These are phyloP conservation scores for Acipenser oxyrinchus DNA, from an alignment of 2,797 vertebrate genomes.

Conservation along the genomic window DNA sequence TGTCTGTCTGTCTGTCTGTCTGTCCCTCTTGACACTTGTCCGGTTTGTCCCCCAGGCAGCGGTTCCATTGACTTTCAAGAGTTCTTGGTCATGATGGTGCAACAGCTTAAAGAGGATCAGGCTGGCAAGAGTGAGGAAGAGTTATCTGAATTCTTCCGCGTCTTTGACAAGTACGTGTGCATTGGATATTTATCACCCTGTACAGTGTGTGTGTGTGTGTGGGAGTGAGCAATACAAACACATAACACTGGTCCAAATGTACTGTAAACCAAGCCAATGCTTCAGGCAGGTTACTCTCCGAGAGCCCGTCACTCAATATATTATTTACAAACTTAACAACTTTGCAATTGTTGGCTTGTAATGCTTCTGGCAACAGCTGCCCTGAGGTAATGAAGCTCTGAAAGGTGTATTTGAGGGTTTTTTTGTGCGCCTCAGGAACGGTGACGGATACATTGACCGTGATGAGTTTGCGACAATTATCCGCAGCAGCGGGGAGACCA, in stretches of 20 bases:
- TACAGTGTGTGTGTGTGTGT: too few species aligned
- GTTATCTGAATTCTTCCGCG: constrained; percentile 65
- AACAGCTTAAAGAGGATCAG: constrained; percentile 73
- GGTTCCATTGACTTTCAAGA: constrained; percentile 72
- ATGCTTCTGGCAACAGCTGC: background rate
- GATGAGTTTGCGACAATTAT: constrained; percentile 89
- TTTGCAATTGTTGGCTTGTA: too few species aligned
- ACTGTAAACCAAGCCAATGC: too few species aligned
- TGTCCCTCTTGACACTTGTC: background rate
- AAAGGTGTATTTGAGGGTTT: background rate
- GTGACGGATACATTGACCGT: constrained; percentile 87
- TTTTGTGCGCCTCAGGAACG: constrained; percentile 72
- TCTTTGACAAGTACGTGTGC: constrained; percentile 56
- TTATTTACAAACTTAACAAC: too few species aligned
- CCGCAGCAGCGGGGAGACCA: constrained; percentile 73
- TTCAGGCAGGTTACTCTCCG: too few species aligned
- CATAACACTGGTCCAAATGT: too few species aligned
- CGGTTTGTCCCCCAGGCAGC: constrained; percentile 43
- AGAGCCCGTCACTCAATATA: too few species aligned
- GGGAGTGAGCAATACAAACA: background rate
- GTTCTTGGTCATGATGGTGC: constrained; percentile 78
- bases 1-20: background rate
- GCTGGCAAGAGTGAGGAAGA: constrained; percentile 69
- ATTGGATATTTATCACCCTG: too few species aligned
- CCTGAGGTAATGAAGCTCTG: background rate